phyloP scores from a whole-genome alignment of 1,140 invertebrate genomes.

The Apis cerana region DNA sequence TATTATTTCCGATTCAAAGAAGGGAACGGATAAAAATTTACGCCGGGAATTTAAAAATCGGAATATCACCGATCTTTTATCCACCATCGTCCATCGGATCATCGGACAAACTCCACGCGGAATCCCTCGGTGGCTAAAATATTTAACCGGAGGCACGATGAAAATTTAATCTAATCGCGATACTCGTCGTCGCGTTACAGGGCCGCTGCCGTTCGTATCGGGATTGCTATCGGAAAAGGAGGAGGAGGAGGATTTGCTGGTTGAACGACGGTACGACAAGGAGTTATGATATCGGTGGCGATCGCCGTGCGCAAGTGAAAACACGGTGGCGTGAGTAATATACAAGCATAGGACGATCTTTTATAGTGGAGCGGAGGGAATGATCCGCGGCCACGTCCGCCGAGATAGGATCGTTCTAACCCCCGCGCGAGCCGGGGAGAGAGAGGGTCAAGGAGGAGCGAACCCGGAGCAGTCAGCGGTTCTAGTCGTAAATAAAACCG shows the following conservation, averaged over 20 bases:
- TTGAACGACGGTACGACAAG: constrained; percentile 78
- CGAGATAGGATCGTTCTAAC: constrained; percentile 77
- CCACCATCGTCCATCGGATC: neutral
- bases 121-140: neutral
- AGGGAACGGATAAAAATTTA: neutral
- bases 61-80: neutral
- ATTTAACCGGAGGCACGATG: neutral
- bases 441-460: constrained; percentile 74
- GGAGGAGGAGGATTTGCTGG: constrained; percentile 70
- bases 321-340: constrained; percentile 81
- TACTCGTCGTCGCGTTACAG: constrained; percentile 57
- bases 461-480: constrained; percentile 72
- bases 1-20: too few species aligned
- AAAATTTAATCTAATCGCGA: constrained; percentile 55
- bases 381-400: constrained; percentile 74
- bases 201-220: constrained; percentile 63
- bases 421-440: constrained; percentile 57
- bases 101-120: neutral
- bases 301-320: constrained; percentile 80
- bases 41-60: neutral
- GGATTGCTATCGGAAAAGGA: constrained; percentile 73
- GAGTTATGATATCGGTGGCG: constrained; percentile 81
- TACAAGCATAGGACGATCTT: constrained; percentile 79
- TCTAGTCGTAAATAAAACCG: constrained; percentile 77
- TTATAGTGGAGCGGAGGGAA: constrained; percentile 76